A percentile compares a stretch with the other conserved stretches of the same genome.
Evolutionary conservation across 2,888 invertebrate genomes (phyloP).

Genomic region (Nysson spinosus): DNA sequence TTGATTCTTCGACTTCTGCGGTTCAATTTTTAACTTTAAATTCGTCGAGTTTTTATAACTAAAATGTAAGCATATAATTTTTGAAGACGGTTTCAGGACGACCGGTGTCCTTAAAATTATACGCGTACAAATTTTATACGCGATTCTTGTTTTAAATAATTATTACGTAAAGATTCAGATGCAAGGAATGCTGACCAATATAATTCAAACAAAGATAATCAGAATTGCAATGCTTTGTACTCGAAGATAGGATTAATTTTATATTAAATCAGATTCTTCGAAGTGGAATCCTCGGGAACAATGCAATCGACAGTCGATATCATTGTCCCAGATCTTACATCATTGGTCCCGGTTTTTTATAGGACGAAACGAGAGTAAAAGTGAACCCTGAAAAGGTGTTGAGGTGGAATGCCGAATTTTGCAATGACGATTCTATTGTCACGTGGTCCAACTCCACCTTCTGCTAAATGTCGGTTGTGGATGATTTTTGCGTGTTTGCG

Average conservation of each 20-base stretch:
- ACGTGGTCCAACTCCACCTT: conserved; percentile 21
- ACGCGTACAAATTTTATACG: too few relatives aligned
- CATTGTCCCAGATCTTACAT: conserved; percentile 47
- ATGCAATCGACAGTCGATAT: conserved; percentile 44
- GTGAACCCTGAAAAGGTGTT: conserved; percentile 10
- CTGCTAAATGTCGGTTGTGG: conserved; percentile 5
- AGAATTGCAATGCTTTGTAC: neutral
- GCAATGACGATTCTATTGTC: conserved; percentile 37
- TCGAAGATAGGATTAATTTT: too few relatives aligned
- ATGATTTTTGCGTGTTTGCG: conserved; percentile 11
- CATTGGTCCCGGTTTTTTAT: conserved; percentile 9
- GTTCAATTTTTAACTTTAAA: too few relatives aligned
- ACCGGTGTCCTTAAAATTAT: too few relatives aligned
- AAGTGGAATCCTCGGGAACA: conserved; percentile 35
- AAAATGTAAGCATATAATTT: too few relatives aligned
- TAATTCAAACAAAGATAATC: too few relatives aligned
- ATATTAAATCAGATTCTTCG: too few relatives aligned
- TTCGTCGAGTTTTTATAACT: too few relatives aligned
- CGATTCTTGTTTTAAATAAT: neutral
- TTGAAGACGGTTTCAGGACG: too few relatives aligned
- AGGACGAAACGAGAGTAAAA: conserved; percentile 52
- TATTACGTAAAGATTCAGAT: neutral
- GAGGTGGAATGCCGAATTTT: conserved; percentile 22
- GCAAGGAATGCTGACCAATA: too few relatives aligned
- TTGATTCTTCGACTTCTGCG: too few relatives aligned